Percentiles rank a stretch among this genome's conserved stretches.
Evolutionary conservation across 2,113 vertebrate species (phyloP).

Genomic region (Ctenodactylus gundi): DNA sequence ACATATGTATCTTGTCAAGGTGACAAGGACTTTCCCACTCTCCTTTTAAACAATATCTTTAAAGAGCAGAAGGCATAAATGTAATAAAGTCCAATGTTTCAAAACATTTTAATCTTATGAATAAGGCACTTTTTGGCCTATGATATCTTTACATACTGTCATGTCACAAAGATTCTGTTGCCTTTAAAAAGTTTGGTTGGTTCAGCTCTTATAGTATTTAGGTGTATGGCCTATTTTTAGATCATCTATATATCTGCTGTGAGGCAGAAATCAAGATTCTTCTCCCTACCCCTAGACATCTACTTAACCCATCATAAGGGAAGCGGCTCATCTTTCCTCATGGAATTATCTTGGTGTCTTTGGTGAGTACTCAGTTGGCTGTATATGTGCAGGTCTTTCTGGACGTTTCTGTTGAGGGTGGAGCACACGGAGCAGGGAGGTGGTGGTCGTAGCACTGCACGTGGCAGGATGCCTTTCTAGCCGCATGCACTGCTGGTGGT

Average conservation of each 20-base stretch:
- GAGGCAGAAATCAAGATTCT: background rate
- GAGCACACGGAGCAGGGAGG: no score
- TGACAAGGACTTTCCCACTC: no score
- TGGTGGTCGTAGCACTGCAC: no score
- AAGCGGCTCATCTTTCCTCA: background rate
- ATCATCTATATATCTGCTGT: background rate
- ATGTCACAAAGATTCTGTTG: background rate
- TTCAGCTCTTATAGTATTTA: background rate
- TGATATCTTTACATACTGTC: background rate
- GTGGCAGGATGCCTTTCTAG: no score
- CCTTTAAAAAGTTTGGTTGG: background rate
- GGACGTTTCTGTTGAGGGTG: background rate
- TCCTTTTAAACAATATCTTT: background rate
- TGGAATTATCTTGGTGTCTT: background rate
- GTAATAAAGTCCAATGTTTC: background rate
- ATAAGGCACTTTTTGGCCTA: background rate
- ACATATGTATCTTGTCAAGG: no score
- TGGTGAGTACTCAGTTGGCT: background rate
- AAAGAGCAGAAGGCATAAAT: background rate
- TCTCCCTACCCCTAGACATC: background rate
- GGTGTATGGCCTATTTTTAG: background rate
- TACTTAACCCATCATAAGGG: background rate
- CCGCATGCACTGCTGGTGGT: no score
- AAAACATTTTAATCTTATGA: background rate
- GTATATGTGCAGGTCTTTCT: background rate